Percentiles rank a stretch among this genome's conserved stretches.
phyloP scores from a whole-genome alignment of 2,113 vertebrate genomes.

The Callorhinus ursinus region DNA sequence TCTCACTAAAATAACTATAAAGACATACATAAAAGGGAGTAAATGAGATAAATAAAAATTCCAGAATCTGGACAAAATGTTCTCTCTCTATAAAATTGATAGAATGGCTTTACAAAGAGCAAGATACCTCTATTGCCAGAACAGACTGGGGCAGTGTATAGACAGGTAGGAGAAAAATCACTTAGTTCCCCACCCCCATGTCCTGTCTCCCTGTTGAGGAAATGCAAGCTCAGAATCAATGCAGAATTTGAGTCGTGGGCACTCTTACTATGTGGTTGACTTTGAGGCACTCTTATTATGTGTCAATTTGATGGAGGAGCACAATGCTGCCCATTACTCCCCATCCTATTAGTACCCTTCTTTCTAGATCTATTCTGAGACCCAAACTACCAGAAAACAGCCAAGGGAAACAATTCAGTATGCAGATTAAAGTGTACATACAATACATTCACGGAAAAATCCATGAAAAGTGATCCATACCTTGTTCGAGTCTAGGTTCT shows the following conservation, averaged over 20 bases:
- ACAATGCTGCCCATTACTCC: background rate
- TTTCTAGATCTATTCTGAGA: background rate
- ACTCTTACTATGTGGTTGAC: background rate
- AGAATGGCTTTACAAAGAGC: background rate
- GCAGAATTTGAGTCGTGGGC: background rate
- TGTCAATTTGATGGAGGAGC: background rate
- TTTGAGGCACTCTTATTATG: background rate
- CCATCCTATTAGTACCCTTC: background rate
- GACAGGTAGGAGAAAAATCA: background rate
- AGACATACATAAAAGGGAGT: background rate
- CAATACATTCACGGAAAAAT: background rate
- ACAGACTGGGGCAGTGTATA: background rate
- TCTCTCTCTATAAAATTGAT: background rate
- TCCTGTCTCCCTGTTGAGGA: background rate
- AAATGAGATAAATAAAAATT: background rate
- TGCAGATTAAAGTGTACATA: background rate
- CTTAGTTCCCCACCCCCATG: background rate
- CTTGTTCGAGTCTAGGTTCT: background rate
- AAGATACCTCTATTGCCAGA: background rate
- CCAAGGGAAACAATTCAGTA: background rate
- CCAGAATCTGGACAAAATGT: background rate
- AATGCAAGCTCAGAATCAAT: background rate
- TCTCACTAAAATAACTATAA: background rate
- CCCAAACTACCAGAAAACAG: background rate
- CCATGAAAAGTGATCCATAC: background rate